These are phyloP conservation scores for Diorhabda sublineata DNA, from an alignment of 1,140 invertebrate species.

Conservation along the genomic window DNA sequence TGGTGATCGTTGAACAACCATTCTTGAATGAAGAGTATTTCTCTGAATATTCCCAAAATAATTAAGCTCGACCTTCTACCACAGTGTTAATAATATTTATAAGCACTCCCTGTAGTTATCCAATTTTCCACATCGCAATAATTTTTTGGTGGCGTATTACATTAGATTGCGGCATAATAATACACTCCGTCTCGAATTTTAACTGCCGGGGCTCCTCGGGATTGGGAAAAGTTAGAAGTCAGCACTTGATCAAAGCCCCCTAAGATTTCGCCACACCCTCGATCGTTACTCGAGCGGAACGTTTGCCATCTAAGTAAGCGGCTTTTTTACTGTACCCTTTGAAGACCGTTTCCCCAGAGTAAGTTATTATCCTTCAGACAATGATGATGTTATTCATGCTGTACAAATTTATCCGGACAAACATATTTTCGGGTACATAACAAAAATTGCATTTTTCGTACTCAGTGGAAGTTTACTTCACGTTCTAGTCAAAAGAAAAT, in stretches of 20 bases:
- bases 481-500: too few relatives aligned
- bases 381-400: not conserved
- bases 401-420: not conserved
- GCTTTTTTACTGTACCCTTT: constrained; percentile 14
- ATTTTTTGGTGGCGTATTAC: not conserved
- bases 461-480: too few relatives aligned
- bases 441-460: too few relatives aligned
- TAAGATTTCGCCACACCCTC: constrained; percentile 19
- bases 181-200: constrained; percentile 5
- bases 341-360: constrained; percentile 5
- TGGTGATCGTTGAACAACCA: too few relatives aligned
- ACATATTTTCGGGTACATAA: not conserved
- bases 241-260: constrained; percentile 11
- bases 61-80: too few relatives aligned
- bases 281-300: constrained; percentile 14
- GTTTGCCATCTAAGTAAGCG: constrained; percentile 17
- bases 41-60: too few relatives aligned
- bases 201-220: constrained; percentile 2
- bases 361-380: not conserved
- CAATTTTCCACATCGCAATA: not conserved
- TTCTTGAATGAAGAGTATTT: too few relatives aligned
- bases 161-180: constrained; percentile 2
- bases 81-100: too few relatives aligned
- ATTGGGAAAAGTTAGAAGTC: constrained; percentile 14
- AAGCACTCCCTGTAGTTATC: too few relatives aligned